Evolutionary conservation across 1,140 invertebrate species (phyloP), one percentile per base, ranked within the genome.

Genomic region (Dreissena rostriformis): DNA sequence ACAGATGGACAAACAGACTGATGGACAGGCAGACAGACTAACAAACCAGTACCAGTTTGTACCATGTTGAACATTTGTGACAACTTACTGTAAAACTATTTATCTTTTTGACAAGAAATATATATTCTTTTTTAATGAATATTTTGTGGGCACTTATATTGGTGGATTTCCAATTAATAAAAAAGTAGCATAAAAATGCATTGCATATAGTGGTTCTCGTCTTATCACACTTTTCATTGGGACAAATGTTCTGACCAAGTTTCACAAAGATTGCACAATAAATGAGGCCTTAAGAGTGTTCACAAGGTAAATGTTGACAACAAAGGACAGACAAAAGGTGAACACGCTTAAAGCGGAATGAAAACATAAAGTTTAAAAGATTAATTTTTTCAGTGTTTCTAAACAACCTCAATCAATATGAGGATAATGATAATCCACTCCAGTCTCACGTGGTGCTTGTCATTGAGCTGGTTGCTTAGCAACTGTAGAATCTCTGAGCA

Each of bases 361-460:
- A 24, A 15, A n/a, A 67, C 15, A 15, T 67, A 4, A 67, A 4
- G 12, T 67, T 29, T 28, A 8, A 67, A 28, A n/a, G 14, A 15
- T 0, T 29, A 11, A 0, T 67, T 7, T 39, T 19, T 19, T 4
- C 0, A 53, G 55, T 15, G 1, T 22, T 39, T 5, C 39, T 5
- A 53, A 99, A 98, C 95, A 53, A 99, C 98, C 95, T 99, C 98
- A 0, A 98, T 96, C 95, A 98, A 96, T 93, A 99, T 99, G 24
- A 99, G 95, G 67, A 96, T 94, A 77, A 99, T 99, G 76, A 99
- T 98, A 96, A 99, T 99, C 97, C 97, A 97, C 93, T 99, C 98
- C 0, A 99, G 94, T 22, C 93, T 94, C 1, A 97, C 95, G 92
- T 98, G 97, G 94, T 99, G 98, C 19, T 96, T 95, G 93, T 99